Evolutionary conservation across 1,140 invertebrate genomes (phyloP).

Genomic region (Drosophila truncata): DNA sequence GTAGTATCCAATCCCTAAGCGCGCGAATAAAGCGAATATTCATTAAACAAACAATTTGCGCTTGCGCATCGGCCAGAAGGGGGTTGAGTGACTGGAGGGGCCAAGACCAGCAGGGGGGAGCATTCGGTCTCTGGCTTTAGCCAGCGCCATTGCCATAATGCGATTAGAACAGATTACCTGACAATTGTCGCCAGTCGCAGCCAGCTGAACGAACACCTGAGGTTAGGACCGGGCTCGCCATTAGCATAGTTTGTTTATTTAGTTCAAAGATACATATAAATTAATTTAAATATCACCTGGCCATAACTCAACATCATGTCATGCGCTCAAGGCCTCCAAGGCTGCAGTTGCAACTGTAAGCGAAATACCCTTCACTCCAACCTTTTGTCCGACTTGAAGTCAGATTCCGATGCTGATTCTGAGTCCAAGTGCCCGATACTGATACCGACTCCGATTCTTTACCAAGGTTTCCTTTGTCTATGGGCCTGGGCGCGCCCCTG

Average conservation of each 20-base stretch:
- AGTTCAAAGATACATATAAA: constrained; percentile 75
- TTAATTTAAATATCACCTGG: constrained; percentile 79
- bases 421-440: background rate
- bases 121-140: constrained; percentile 16
- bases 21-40: constrained; percentile 54
- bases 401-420: constrained; percentile 8
- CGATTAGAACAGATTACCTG: constrained; percentile 81
- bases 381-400: constrained; percentile 53
- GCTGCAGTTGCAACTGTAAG: constrained; percentile 68
- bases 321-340: constrained; percentile 60
- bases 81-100: background rate
- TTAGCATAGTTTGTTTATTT: constrained; percentile 82
- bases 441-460: constrained; percentile 1
- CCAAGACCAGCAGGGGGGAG: background rate
- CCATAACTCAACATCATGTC: constrained; percentile 75
- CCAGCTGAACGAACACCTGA: constrained; percentile 64
- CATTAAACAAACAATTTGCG: constrained; percentile 64
- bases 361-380: constrained; percentile 73
- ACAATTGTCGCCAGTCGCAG: constrained; percentile 70
- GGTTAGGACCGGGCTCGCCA: constrained; percentile 43
- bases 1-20: constrained; percentile 31
- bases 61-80: constrained; percentile 1
- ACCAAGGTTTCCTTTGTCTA: constrained; percentile 54
- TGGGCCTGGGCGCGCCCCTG: constrained; percentile 68
- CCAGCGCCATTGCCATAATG: constrained; percentile 64